Conservation (phyloP, 2,113 vertebrate species). For the Psephotus haematonotus region DNA sequence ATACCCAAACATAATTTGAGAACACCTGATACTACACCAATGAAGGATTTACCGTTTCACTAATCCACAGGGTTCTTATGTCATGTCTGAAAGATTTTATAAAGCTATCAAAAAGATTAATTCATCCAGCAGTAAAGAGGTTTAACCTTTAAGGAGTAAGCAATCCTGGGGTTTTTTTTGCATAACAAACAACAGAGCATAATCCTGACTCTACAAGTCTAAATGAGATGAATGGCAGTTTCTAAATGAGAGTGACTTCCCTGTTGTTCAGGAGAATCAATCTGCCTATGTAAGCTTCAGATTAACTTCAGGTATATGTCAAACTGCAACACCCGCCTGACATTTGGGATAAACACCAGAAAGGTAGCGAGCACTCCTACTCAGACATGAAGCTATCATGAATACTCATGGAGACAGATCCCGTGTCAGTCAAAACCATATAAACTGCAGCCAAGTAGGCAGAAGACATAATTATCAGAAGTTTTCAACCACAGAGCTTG, state of each 20-base stretch:
- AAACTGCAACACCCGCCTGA: not conserved
- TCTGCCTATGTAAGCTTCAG: not conserved
- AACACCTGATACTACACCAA: not conserved
- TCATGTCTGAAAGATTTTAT: not conserved
- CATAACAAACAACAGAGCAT: not conserved
- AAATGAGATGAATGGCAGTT: conserved; percentile 4
- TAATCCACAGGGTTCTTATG: not conserved
- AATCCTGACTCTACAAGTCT: not conserved
- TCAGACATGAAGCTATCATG: not conserved
- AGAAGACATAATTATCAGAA: not conserved
- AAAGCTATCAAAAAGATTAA: not conserved
- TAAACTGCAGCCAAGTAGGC: not conserved
- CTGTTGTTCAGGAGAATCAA: not conserved
- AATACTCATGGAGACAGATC: not conserved
- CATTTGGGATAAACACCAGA: not conserved
- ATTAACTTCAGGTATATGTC: not conserved
- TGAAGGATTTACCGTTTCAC: not conserved
- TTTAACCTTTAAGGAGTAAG: not conserved
- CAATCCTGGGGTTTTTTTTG: not conserved
- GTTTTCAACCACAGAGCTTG: not conserved
- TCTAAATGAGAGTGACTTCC: not conserved
- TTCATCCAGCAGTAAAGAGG: not conserved
- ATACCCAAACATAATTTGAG: not conserved
- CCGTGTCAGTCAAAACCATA: not conserved
- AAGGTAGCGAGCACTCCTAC: not conserved